Percentiles rank a stretch among this genome's conserved stretches.
Conservation (phyloP, 2,113 vertebrate species). For the Stigmatopora argus region DNA sequence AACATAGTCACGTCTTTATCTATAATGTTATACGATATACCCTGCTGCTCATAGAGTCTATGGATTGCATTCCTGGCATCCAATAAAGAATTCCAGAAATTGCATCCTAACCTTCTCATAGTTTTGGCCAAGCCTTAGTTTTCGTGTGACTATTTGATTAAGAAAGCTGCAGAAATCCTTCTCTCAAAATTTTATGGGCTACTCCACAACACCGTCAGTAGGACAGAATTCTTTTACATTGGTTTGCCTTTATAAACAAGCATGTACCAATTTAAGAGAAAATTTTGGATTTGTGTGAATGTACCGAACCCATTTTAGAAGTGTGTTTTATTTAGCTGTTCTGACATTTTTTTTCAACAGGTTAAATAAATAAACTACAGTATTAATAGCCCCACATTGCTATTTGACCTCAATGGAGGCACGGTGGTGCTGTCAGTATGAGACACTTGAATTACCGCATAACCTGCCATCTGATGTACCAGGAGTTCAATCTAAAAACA, state of each 20-base stretch:
- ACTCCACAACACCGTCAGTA: conserved; percentile 15
- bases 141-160: conserved; percentile 16
- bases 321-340: conserved; percentile 10
- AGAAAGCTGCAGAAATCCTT: conserved; percentile 27
- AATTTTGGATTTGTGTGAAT: no score
- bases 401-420: conserved; percentile 17
- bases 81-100: background rate
- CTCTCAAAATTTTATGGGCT: conserved; percentile 32
- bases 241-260: conserved; percentile 18
- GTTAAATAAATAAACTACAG: conserved; percentile 44
- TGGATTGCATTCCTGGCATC: background rate
- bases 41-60: background rate
- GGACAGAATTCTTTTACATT: conserved; percentile 35
- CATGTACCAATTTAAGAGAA: background rate
- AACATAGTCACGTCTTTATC: background rate
- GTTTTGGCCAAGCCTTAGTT: conserved; percentile 11
- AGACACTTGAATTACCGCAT: background rate
- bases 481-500: conserved; percentile 1
- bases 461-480: background rate
- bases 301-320: background rate
- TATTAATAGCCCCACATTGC: background rate
- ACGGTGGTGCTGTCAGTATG: conserved; percentile 6
- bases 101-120: conserved; percentile 11
- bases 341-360: conserved; percentile 24
- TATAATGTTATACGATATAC: background rate